Evolutionary conservation across 53 echinoderm and acorn worm species (phyloP).

Genomic region (Henricia sp.): DNA sequence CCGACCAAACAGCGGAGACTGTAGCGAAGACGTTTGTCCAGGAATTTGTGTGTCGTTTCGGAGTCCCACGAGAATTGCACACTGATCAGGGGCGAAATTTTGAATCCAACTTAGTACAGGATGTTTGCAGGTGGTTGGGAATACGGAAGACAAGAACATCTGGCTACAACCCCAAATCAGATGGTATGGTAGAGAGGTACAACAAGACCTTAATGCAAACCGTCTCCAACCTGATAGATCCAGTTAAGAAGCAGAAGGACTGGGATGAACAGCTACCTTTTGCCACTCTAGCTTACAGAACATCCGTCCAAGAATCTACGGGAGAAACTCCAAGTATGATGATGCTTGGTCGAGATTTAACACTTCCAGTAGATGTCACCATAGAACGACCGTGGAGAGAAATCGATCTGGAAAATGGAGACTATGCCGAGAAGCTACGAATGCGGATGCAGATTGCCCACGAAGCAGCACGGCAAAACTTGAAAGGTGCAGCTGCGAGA

Average conservation of each 20-base stretch:
- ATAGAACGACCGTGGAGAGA: constrained; percentile 6
- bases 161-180: constrained; percentile 49
- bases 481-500: constrained; percentile 8
- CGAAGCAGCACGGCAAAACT: neutral
- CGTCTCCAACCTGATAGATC: constrained; percentile 23
- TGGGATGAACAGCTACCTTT: constrained; percentile 59
- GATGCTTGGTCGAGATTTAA: constrained; percentile 33
- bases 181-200: constrained; percentile 56
- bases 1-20: constrained; percentile 34
- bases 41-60: constrained; percentile 36
- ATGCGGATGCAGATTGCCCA: constrained; percentile 23
- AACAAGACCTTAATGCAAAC: constrained; percentile 35
- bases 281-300: constrained; percentile 31
- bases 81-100: constrained; percentile 61
- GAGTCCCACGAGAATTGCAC: constrained; percentile 49
- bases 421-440: constrained; percentile 30
- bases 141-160: constrained; percentile 48
- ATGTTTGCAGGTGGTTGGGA: constrained; percentile 30
- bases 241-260: constrained; percentile 8
- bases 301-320: constrained; percentile 50
- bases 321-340: constrained; percentile 53
- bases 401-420: neutral
- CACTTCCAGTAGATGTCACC: constrained; percentile 2
- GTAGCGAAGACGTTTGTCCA: constrained; percentile 53
- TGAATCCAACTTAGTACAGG: constrained; percentile 41